Evolutionary conservation across 1,140 invertebrate genomes (phyloP).

Genomic region (Sinonovacula constricta): DNA sequence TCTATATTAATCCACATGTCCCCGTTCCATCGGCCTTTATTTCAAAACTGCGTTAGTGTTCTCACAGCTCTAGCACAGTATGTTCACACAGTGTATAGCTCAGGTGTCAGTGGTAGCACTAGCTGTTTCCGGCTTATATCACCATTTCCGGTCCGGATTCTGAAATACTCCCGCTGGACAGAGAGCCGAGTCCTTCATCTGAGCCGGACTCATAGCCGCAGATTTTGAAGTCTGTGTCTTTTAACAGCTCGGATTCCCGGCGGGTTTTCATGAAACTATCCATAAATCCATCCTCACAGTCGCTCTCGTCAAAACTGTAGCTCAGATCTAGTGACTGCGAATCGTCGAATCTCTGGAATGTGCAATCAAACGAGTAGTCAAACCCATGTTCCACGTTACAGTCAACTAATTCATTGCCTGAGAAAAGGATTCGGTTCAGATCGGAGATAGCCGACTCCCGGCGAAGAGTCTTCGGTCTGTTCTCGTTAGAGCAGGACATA

Average conservation of each 20-base stretch:
- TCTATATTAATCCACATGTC: too few relatives aligned
- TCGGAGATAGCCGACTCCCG: constrained; percentile 34
- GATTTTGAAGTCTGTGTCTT: neutral
- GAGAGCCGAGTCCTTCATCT: neutral
- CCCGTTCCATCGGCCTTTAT: too few relatives aligned
- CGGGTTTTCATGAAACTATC: constrained; percentile 24
- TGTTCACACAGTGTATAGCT: too few relatives aligned
- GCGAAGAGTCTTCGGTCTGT: neutral
- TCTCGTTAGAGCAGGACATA: neutral
- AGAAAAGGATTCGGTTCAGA: constrained; percentile 22
- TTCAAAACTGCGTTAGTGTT: too few relatives aligned
- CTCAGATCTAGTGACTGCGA: constrained; percentile 13
- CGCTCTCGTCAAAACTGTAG: constrained; percentile 22
- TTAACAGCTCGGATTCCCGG: neutral
- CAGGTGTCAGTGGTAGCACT: too few relatives aligned
- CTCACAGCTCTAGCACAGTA: too few relatives aligned
- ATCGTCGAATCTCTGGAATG: constrained; percentile 39
- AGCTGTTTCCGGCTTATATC: neutral
- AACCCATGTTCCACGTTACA: constrained; percentile 2
- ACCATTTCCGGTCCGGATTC: neutral
- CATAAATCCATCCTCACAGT: constrained; percentile 20
- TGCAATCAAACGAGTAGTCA: constrained; percentile 40
- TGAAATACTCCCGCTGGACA: neutral
- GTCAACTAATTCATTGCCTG: constrained; percentile 1
- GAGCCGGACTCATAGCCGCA: neutral